Conservation (phyloP, 2,888 invertebrate genomes). For the Conus canariensis region DNA sequence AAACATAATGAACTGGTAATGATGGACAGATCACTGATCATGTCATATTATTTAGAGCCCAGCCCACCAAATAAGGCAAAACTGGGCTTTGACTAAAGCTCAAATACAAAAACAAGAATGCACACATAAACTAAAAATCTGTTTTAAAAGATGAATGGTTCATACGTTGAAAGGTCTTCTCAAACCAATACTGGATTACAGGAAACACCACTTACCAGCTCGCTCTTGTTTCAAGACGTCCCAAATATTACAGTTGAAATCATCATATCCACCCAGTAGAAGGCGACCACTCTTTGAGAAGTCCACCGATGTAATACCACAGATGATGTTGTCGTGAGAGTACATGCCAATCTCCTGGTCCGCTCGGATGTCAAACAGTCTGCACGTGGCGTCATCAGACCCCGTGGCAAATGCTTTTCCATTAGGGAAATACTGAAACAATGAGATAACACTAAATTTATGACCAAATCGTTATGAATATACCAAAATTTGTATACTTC, state of each 20-base stretch:
- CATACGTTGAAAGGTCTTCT: too few relatives aligned
- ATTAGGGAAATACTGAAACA: conserved; percentile 94
- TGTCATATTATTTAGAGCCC: too few relatives aligned
- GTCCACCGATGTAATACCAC: conserved; percentile 99
- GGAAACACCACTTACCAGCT: conserved; percentile 85
- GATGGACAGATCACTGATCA: too few relatives aligned
- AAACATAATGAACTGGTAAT: too few relatives aligned
- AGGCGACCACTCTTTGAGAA: conserved; percentile 98
- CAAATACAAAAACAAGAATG: too few relatives aligned
- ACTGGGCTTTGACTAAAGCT: too few relatives aligned
- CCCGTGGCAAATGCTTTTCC: conserved; percentile 99
- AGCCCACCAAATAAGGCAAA: too few relatives aligned
- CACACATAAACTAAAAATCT: too few relatives aligned
- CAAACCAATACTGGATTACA: too few relatives aligned
- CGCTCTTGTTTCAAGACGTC: conserved; percentile 99
- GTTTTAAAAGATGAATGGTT: too few relatives aligned
- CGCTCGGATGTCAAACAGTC: conserved; percentile 99
- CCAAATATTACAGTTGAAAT: conserved; percentile 99
- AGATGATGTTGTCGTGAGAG: conserved; percentile 99
- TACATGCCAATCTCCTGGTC: conserved; percentile 99
- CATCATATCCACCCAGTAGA: conserved; percentile 98
- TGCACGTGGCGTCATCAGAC: conserved; percentile 99
- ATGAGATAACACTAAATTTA: not conserved
- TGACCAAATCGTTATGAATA: too few relatives aligned
- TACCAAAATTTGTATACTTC: too few relatives aligned